A percentile compares a stretch with the other conserved stretches of the same genome.
Conservation (phyloP, 2,113 vertebrate genomes). For the Tor tambroides region DNA sequence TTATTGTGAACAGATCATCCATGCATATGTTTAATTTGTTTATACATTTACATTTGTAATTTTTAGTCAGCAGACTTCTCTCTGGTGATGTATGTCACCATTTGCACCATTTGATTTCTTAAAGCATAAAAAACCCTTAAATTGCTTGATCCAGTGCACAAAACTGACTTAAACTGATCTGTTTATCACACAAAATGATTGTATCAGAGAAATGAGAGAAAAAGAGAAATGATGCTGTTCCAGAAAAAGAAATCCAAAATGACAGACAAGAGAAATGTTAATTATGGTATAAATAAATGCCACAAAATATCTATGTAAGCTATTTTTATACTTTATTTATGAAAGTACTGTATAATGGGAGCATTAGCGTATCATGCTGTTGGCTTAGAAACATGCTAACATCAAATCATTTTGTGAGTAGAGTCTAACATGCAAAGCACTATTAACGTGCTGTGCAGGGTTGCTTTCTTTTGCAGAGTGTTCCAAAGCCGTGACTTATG, state of each 20-base stretch:
- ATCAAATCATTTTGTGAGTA: neutral
- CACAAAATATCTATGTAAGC: neutral
- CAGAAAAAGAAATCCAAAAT: too few relatives aligned
- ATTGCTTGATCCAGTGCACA: too few relatives aligned
- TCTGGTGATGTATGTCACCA: too few relatives aligned
- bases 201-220: too few relatives aligned
- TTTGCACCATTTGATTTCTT: too few relatives aligned
- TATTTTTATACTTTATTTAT: neutral
- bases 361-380: neutral
- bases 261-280: neutral
- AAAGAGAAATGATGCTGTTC: too few relatives aligned
- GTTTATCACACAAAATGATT: too few relatives aligned
- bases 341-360: neutral
- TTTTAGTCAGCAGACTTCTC: too few relatives aligned
- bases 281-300: neutral
- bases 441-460: neutral
- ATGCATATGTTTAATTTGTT: neutral
- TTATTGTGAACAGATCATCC: neutral
- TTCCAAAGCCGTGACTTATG: neutral
- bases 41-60: neutral
- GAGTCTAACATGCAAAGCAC: neutral
- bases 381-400: neutral
- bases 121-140: too few relatives aligned
- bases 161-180: too few relatives aligned
- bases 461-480: neutral